These are phyloP conservation scores for Litoditis marina DNA, from an alignment of 2,888 invertebrate genomes.

Conservation along the genomic window DNA sequence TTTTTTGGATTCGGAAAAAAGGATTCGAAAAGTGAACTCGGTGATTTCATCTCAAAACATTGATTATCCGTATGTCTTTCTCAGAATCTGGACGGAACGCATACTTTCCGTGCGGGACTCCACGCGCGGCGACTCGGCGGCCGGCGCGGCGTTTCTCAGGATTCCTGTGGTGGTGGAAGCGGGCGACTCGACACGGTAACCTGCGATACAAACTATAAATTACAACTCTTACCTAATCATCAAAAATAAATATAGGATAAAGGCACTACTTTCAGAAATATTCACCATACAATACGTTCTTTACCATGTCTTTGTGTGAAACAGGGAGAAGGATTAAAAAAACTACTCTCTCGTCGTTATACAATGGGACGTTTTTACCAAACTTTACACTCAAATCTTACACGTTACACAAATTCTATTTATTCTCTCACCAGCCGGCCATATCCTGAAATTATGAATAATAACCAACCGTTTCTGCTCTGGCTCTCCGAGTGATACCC, in stretches of 20 bases:
- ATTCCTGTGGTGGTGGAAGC: slow-evolving; percentile 42
- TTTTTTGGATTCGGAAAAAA: too few species aligned
- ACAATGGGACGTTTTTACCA: too few species aligned
- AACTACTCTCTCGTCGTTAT: not conserved
- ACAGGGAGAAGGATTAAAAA: not conserved
- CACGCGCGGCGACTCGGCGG: slow-evolving; percentile 25
- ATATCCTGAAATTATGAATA: not conserved
- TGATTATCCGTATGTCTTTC: slow-evolving; percentile 36
- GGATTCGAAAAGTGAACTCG: too few species aligned
- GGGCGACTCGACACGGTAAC: slow-evolving; percentile 49
- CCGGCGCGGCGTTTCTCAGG: slow-evolving; percentile 31
- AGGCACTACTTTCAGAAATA: not conserved
- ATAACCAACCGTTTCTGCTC: slow-evolving; percentile 27
- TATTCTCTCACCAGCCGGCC: too few species aligned
- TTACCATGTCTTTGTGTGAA: not conserved
- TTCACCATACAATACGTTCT: too few species aligned
- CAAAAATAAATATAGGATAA: not conserved
- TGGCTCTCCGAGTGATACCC: slow-evolving; percentile 29
- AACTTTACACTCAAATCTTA: too few species aligned
- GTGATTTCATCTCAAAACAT: too few species aligned
- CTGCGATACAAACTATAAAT: too few species aligned
- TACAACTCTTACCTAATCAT: too few species aligned
- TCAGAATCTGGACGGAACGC: slow-evolving; percentile 45
- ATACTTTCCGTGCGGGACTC: slow-evolving; percentile 42
- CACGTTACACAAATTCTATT: too few species aligned